Evolutionary conservation across 2,888 invertebrate species (phyloP), one percentile per base, ranked within the genome.

Genomic region (Eristalis arbustorum): DNA sequence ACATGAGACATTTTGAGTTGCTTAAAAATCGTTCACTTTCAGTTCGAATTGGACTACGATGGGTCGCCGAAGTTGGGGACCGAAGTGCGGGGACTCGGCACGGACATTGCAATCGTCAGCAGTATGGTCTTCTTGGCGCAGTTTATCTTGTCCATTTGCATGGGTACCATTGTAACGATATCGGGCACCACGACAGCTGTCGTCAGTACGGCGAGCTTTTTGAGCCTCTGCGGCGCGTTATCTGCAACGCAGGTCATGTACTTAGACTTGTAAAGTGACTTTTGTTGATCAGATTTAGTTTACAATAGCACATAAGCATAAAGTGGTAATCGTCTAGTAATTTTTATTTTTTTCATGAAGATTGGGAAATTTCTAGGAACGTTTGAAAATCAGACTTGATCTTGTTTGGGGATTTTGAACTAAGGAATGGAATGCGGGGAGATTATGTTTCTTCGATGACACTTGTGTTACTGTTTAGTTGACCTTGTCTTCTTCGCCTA

Each of bases 41-140:
- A 96, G 96, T 96, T 96, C 91, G 95, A 94, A 89, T 90, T 95
- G 31, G 94, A 94, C 49, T 90, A 91, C 56, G 94, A 94, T 31
- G 95, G 95, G 1, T 93, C 94, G 88, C 93, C 94, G 6, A 93
- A 94, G 88, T 91, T 94, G 79, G 94, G 95, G 66, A 94, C 94
- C 0, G 95, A 95, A 77, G 94, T 96, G n/a, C 95, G 98, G 11
- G 98, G 98, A 5, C 94, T 99, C 72, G 98, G 98, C 8, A 99
- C 98, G 0, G 98, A 99, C 91, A 96, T 99, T 0, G 98, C 98
- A 0, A 96, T 98, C 72, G 97, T 99, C 49, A 97, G 98, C 91
- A 97, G 97, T 91, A 98, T 98, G 96, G 98, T 98, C 3, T 99
- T 99, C 92, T 94, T 98, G 88, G 98, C 98, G 0, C 99, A 99